Conservation (phyloP, 2,888 invertebrate species). For the Acleris emargana region DNA sequence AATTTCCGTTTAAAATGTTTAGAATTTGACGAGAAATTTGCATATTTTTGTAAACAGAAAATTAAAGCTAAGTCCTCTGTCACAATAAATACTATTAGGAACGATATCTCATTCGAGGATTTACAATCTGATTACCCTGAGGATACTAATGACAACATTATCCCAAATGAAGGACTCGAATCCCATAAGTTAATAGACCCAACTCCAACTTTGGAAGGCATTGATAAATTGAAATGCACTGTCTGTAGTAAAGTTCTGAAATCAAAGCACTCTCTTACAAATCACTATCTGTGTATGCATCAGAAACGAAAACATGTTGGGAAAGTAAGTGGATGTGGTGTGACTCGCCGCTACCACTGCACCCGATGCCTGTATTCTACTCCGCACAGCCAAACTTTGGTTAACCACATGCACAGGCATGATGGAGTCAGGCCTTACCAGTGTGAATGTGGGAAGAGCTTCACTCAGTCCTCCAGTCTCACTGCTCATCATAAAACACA, state of each 20-base stretch:
- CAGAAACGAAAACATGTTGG: constrained; percentile 65
- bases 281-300: constrained; percentile 69
- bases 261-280: constrained; percentile 58
- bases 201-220: constrained; percentile 1
- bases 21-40: constrained; percentile 58
- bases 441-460: constrained; percentile 75
- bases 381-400: constrained; percentile 74
- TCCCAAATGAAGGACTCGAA: background rate
- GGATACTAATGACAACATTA: constrained; percentile 23
- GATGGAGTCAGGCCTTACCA: constrained; percentile 72
- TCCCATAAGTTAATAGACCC: background rate
- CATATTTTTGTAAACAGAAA: constrained; percentile 41
- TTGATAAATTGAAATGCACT: constrained; percentile 50
- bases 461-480: constrained; percentile 73
- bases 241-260: constrained; percentile 65
- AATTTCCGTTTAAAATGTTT: constrained; percentile 65
- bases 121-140: constrained; percentile 35
- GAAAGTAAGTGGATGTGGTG: constrained; percentile 68
- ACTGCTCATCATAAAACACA: constrained; percentile 73
- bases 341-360: constrained; percentile 67
- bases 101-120: background rate
- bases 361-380: constrained; percentile 71
- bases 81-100: constrained; percentile 13
- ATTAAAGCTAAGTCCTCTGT: constrained; percentile 4
- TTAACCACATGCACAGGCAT: constrained; percentile 74